These are phyloP conservation scores for Drosophila willistoni DNA, from an alignment of 1,140 invertebrate species.

Conservation along the genomic window DNA sequence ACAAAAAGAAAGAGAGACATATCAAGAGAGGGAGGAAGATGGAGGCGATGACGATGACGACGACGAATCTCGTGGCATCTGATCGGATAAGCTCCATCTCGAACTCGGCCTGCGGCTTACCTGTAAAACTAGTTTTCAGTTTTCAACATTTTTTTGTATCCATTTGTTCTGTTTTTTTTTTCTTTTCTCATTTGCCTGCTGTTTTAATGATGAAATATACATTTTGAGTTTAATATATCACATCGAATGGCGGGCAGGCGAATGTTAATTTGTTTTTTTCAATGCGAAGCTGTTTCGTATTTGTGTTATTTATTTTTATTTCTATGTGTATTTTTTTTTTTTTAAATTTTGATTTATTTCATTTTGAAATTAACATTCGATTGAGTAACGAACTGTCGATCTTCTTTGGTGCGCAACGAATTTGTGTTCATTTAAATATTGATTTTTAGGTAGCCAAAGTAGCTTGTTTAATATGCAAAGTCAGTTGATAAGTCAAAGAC, in stretches of 20 bases:
- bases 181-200: slow-evolving; percentile 49
- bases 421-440: slow-evolving; percentile 64
- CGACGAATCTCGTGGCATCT: slow-evolving; percentile 72
- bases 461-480: slow-evolving; percentile 67
- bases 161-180: slow-evolving; percentile 56
- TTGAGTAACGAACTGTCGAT: slow-evolving; percentile 73
- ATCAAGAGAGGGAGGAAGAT: slow-evolving; percentile 25
- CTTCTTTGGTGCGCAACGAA: slow-evolving; percentile 49
- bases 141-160: slow-evolving; percentile 37
- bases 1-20: slow-evolving; percentile 6
- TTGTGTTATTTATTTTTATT: background rate
- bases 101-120: slow-evolving; percentile 48
- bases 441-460: slow-evolving; percentile 60
- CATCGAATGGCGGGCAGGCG: slow-evolving; percentile 65
- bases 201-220: slow-evolving; percentile 81
- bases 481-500: slow-evolving; percentile 44
- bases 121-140: slow-evolving; percentile 81
- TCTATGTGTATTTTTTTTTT: slow-evolving; percentile 19
- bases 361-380: slow-evolving; percentile 79
- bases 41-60: slow-evolving; percentile 53
- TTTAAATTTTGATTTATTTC: slow-evolving; percentile 81
- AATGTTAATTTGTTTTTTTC: slow-evolving; percentile 73
- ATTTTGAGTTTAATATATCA: slow-evolving; percentile 82
- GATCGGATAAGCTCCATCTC: slow-evolving; percentile 57
- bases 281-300: slow-evolving; percentile 17